Evolutionary conservation across 1,140 invertebrate species (phyloP).

Genomic region (Aphaenogaster floridana): DNA sequence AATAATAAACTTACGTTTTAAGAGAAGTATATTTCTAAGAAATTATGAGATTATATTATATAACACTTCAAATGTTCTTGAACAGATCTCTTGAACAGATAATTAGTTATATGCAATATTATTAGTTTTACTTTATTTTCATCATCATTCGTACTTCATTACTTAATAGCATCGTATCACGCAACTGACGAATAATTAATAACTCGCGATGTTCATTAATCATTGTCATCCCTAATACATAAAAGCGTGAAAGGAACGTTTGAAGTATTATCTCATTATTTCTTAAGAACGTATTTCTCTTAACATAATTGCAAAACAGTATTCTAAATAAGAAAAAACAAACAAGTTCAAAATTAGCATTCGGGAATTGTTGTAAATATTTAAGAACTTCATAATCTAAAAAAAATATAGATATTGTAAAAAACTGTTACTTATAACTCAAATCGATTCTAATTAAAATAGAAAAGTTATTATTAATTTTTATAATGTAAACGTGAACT

Average conservation of each 20-base stretch:
- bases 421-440: background rate
- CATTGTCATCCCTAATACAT: slow-evolving; percentile 23
- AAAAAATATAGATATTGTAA: background rate
- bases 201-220: slow-evolving; percentile 31
- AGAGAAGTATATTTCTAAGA: background rate
- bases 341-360: slow-evolving; percentile 9
- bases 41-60: slow-evolving; percentile 1
- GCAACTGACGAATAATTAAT: slow-evolving; percentile 44
- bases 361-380: slow-evolving; percentile 6
- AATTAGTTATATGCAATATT: slow-evolving; percentile 37
- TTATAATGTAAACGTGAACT: background rate
- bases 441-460: background rate
- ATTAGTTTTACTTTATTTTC: slow-evolving; percentile 34
- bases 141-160: slow-evolving; percentile 2
- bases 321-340: background rate
- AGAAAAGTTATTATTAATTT: background rate
- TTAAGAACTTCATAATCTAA: background rate
- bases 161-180: slow-evolving; percentile 35
- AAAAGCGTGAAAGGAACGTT: slow-evolving; percentile 15
- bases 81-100: slow-evolving; percentile 10
- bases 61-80: background rate
- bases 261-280: slow-evolving; percentile 26
- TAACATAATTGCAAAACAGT: slow-evolving; percentile 12
- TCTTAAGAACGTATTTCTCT: background rate
- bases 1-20: background rate